phyloP scores from a whole-genome alignment of 1,140 invertebrate species.

The Cryptotermes secundus region DNA sequence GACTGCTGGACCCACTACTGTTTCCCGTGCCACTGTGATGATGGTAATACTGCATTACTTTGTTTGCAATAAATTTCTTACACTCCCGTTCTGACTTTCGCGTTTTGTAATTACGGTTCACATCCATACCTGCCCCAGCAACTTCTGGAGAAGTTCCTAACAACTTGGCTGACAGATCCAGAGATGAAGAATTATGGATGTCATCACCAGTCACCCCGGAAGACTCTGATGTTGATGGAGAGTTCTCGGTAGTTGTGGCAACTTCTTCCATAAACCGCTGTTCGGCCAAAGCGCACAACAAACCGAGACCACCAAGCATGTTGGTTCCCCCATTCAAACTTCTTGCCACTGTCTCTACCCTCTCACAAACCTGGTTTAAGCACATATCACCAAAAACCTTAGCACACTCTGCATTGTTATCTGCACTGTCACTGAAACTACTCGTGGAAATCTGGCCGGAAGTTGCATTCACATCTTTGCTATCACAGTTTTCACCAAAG shows the following conservation, averaged over 20 bases:
- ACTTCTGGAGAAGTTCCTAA: slow-evolving; percentile 43
- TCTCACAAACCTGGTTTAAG: neutral
- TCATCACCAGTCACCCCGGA: neutral
- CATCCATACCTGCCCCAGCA: slow-evolving; percentile 35
- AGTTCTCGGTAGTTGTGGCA: slow-evolving; percentile 29
- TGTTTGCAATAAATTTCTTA: slow-evolving; percentile 50
- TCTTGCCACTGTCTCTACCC: neutral
- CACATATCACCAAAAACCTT: neutral
- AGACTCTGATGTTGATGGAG: neutral
- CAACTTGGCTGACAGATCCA: slow-evolving; percentile 28
- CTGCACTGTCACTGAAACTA: neutral
- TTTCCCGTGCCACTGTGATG: slow-evolving; percentile 42
- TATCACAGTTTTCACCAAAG: slow-evolving; percentile 25
- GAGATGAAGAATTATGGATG: neutral
- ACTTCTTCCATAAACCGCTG: slow-evolving; percentile 77
- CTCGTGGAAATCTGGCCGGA: neutral
- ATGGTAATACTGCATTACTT: slow-evolving; percentile 39
- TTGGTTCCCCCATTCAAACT: neutral
- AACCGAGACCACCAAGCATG: slow-evolving; percentile 67
- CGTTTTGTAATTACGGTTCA: slow-evolving; percentile 48
- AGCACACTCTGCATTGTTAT: neutral
- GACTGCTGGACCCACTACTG: slow-evolving; percentile 47
- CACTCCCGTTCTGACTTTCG: slow-evolving; percentile 50
- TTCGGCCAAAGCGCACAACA: slow-evolving; percentile 82
- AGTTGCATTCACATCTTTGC: slow-evolving; percentile 11